Evolutionary conservation across 2,113 vertebrate species (phyloP).

Genomic region (Onychorhynchus coronatus): DNA sequence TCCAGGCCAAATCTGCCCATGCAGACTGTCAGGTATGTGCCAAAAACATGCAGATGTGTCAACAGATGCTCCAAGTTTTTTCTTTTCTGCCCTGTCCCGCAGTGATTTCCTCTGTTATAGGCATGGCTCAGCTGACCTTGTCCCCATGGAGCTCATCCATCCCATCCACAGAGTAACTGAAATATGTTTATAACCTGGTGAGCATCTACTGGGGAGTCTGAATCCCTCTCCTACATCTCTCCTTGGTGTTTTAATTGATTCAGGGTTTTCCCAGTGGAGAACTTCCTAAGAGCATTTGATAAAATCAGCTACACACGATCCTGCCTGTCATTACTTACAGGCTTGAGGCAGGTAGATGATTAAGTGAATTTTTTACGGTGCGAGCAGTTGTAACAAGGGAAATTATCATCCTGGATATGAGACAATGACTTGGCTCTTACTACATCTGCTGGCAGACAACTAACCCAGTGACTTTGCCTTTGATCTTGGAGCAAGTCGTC

Average conservation of each 20-base stretch:
- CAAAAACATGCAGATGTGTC: background rate
- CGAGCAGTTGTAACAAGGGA: conserved; percentile 54
- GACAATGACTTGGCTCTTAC: conserved; percentile 44
- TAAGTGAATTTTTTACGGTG: conserved; percentile 53
- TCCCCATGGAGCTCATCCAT: background rate
- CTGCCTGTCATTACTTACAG: conserved; percentile 46
- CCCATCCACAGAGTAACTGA: background rate
- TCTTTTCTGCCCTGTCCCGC: background rate
- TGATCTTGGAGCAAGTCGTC: conserved; percentile 19
- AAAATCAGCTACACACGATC: conserved; percentile 17
- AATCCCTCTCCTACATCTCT: conserved; percentile 13
- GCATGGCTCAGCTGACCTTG: background rate
- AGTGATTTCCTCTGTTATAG: background rate
- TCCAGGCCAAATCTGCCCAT: background rate
- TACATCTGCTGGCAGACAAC: conserved; percentile 11
- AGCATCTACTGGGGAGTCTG: background rate
- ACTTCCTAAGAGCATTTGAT: conserved; percentile 37
- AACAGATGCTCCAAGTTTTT: background rate
- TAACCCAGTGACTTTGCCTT: conserved; percentile 38
- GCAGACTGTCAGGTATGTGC: background rate
- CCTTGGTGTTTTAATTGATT: conserved; percentile 52
- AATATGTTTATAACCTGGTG: background rate
- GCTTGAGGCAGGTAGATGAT: conserved; percentile 55
- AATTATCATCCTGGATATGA: conserved; percentile 52
- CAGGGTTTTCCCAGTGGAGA: conserved; percentile 50